Evolutionary conservation across 1,140 invertebrate species (phyloP).

Genomic region (Dendrolimus kikuchii): DNA sequence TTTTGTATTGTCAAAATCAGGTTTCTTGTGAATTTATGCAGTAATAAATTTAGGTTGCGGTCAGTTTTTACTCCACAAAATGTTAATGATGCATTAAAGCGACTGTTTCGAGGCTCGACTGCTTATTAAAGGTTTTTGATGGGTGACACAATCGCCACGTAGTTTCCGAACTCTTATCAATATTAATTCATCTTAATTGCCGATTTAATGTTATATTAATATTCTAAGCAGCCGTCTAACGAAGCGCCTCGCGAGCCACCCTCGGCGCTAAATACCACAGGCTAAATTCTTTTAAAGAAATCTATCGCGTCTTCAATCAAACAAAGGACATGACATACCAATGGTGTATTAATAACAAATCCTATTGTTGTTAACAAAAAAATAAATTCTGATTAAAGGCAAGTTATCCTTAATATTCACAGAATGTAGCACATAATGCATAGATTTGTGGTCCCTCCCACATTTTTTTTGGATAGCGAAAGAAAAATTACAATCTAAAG

Average conservation of each 20-base stretch:
- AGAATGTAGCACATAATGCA: too few relatives aligned
- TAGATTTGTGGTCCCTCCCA: too few relatives aligned
- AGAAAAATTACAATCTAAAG: too few relatives aligned
- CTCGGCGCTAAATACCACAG: constrained; percentile 57
- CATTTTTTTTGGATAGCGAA: too few relatives aligned
- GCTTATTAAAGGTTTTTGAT: constrained; percentile 5
- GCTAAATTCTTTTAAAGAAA: constrained; percentile 40
- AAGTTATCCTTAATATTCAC: too few relatives aligned
- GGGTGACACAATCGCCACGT: constrained; percentile 45
- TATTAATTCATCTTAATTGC: constrained; percentile 68
- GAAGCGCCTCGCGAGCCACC: constrained; percentile 58
- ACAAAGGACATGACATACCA: constrained; percentile 50
- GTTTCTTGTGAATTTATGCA: too few relatives aligned
- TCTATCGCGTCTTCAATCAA: constrained; percentile 44
- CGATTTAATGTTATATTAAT: constrained; percentile 57
- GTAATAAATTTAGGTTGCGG: too few relatives aligned
- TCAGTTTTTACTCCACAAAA: too few relatives aligned
- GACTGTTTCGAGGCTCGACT: not conserved
- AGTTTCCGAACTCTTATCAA: constrained; percentile 49
- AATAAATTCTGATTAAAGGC: constrained; percentile 19
- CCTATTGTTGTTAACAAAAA: constrained; percentile 45
- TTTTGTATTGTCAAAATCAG: too few relatives aligned
- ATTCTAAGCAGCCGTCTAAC: constrained; percentile 45
- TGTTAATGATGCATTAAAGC: too few relatives aligned
- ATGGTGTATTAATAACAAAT: constrained; percentile 32